Conservation (phyloP, 2,888 invertebrate genomes). For the Corbicula japonica region DNA sequence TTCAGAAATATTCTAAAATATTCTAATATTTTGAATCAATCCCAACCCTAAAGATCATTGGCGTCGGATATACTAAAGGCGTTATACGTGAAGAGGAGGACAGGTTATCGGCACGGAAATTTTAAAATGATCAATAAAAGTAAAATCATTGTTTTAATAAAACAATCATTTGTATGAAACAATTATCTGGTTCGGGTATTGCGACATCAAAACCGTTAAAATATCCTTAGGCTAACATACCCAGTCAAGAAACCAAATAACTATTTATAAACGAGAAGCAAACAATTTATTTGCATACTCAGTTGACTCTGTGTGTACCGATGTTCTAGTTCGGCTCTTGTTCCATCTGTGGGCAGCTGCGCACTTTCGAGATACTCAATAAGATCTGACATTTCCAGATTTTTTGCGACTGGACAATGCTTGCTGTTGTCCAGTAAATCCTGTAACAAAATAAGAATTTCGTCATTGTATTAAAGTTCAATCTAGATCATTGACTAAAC, state of each 20-base stretch:
- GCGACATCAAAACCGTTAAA: not conserved
- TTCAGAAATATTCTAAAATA: no score
- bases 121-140: no score
- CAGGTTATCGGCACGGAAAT: no score
- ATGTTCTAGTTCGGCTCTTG: conserved; percentile 35
- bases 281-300: conserved; percentile 37
- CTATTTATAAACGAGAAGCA: no score
- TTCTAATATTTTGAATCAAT: no score
- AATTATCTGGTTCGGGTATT: not conserved
- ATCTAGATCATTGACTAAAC: no score
- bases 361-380: conserved; percentile 36
- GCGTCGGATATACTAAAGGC: no score
- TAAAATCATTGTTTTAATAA: conserved; percentile 1
- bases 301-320: conserved; percentile 47
- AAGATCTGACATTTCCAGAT: conserved; percentile 46
- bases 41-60: no score
- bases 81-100: no score
- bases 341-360: conserved; percentile 48
- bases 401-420: conserved; percentile 63
- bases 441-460: no score
- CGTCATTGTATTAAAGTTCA: no score
- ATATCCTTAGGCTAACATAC: not conserved
- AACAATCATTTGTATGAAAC: not conserved
- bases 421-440: conserved; percentile 13
- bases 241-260: no score